These are phyloP conservation scores for Perdita meconis DNA, from an alignment of 2,888 invertebrate genomes.

Conservation along the genomic window DNA sequence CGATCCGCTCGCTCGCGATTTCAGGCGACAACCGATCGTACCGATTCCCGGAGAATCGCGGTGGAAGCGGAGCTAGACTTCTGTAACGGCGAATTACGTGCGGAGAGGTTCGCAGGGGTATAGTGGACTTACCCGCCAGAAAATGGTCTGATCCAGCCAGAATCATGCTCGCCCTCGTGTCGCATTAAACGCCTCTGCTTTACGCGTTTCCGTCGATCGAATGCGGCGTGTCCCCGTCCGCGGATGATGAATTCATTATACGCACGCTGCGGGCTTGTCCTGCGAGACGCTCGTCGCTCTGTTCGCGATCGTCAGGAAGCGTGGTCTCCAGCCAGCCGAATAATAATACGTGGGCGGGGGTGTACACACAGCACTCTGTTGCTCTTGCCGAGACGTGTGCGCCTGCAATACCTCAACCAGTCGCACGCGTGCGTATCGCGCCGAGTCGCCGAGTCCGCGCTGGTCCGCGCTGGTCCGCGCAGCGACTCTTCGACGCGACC, in stretches of 20 bases:
- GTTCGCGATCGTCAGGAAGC: slow-evolving; percentile 74
- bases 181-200: slow-evolving; percentile 58
- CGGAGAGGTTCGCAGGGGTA: slow-evolving; percentile 3
- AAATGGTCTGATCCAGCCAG: slow-evolving; percentile 84
- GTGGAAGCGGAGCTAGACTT: neutral
- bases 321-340: slow-evolving; percentile 77
- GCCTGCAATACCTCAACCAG: slow-evolving; percentile 74
- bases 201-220: slow-evolving; percentile 56
- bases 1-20: too few relatives aligned
- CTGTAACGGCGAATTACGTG: neutral
- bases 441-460: too few relatives aligned
- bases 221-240: slow-evolving; percentile 32
- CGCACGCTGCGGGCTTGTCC: slow-evolving; percentile 37
- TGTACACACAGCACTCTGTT: slow-evolving; percentile 81
- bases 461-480: too few relatives aligned
- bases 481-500: too few relatives aligned
- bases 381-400: slow-evolving; percentile 76
- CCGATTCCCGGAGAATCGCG: too few relatives aligned
- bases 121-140: slow-evolving; percentile 84
- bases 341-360: slow-evolving; percentile 82
- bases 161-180: slow-evolving; percentile 81
- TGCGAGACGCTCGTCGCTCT: slow-evolving; percentile 30
- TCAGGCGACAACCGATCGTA: too few relatives aligned
- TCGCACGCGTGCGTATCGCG: slow-evolving; percentile 72
- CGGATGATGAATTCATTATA: slow-evolving; percentile 77